Base-by-base conservation (phyloP, 2,113 vertebrate species). In the Numenius arquata region DNA sequence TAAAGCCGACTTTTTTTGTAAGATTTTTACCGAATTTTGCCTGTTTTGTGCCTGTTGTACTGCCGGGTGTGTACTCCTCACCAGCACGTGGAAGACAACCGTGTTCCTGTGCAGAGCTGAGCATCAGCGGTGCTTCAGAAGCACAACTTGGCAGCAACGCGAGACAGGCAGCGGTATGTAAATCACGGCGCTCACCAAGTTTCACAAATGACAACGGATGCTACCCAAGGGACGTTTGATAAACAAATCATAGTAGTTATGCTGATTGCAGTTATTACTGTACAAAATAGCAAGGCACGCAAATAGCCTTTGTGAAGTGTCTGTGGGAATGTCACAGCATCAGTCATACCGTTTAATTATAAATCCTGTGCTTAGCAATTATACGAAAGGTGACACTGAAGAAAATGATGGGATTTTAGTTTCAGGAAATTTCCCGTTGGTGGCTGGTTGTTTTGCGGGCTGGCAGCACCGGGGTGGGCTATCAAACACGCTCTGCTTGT, bases 321-420 rank as follows among this genome's bases (percentile, higher is more conserved):
- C 93, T 73, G 8, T 71, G 89, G 89, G 83, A 74, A 89, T 88
- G 82, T 72, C 96, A 90, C 53, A 34, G 77, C 62, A 43, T 53
- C 93, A 59, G 16, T 86, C 88, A 36, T 17, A 90, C 58, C 73
- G 25, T 9, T 25, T 43, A 61, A 88, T 91, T 75, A 65, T 6
- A 78, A 96, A 86, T 65, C 34, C 88, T 12, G 41, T 12, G 56
- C 90, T 77, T 30, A 40, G 88, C 43, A 94, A 61, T 95, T 72
- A 89, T 2, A 59, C 6, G 27, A 89, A 89, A 96, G 95, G 73
- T 93, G 92, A 71, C 94, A 82, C 91, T 58, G 85, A 86, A 88
- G 77, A 70, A 70, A 92, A 94, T 84, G 83, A 90, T 27, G 76
- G 93, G 82, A 66, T 89, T 88, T 71, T 15, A 36, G 75, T 52